Percentiles rank a stretch among this genome's conserved stretches.
These are phyloP conservation scores for Drosophila neutralis DNA, from an alignment of 2,888 invertebrate species.

Conservation along the genomic window DNA sequence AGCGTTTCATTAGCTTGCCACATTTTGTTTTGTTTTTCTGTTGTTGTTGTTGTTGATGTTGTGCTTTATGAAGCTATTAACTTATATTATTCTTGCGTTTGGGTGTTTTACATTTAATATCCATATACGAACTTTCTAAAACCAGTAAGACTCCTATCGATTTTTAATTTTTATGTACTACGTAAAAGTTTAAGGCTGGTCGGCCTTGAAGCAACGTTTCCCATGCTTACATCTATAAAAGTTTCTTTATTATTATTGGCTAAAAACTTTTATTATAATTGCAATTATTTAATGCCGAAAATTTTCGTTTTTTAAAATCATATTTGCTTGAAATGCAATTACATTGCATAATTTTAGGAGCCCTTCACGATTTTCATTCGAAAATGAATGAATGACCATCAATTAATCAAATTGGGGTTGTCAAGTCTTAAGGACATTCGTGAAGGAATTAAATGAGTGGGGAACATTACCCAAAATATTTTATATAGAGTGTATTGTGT, in stretches of 20 bases:
- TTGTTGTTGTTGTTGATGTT: background rate
- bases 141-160: background rate
- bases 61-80: conserved; percentile 4
- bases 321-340: background rate
- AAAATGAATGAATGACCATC: background rate
- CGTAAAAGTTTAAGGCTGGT: background rate
- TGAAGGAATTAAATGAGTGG: background rate
- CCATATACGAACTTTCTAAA: conserved; percentile 7
- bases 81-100: conserved; percentile 3
- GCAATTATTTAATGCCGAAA: background rate
- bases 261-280: conserved; percentile 1
- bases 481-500: background rate
- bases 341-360: conserved; percentile 9
- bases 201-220: conserved; percentile 1
- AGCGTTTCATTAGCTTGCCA: background rate
- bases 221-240: conserved; percentile 1
- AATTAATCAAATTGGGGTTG: background rate
- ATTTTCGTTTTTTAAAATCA: background rate
- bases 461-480: background rate
- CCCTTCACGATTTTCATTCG: background rate
- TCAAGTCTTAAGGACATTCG: background rate
- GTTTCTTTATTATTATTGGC: background rate
- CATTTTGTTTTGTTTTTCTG: background rate
- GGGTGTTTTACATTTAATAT: conserved; percentile 7
- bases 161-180: background rate